Conservation (phyloP, 1,140 invertebrate species). For the Zaprionus lachaisei region DNA sequence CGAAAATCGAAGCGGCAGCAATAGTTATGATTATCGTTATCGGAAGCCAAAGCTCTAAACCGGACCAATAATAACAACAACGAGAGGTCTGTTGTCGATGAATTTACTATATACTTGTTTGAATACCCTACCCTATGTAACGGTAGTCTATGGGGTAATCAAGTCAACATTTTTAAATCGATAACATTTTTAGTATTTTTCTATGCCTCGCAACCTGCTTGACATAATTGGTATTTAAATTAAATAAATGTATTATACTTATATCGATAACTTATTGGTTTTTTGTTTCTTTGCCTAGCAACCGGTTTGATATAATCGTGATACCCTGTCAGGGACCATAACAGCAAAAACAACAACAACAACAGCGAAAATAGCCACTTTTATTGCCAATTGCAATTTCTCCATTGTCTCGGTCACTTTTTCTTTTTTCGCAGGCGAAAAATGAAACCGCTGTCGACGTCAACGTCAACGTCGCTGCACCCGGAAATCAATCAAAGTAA, state of each 20-base stretch:
- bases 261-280: background rate
- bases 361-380: slow-evolving; percentile 26
- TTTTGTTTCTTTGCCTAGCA: background rate
- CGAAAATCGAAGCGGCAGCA: slow-evolving; percentile 57
- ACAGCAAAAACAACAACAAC: slow-evolving; percentile 18
- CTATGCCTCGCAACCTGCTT: background rate
- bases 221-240: background rate
- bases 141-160: background rate
- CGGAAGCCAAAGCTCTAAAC: slow-evolving; percentile 36
- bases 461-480: slow-evolving; percentile 35
- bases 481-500: slow-evolving; percentile 75
- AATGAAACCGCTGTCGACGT: slow-evolving; percentile 43
- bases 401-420: slow-evolving; percentile 56
- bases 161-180: background rate
- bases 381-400: slow-evolving; percentile 50
- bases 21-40: slow-evolving; percentile 57
- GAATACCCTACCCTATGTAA: background rate
- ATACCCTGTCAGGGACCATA: slow-evolving; percentile 18
- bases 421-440: slow-evolving; percentile 57
- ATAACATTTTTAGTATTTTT: background rate
- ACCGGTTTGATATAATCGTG: slow-evolving; percentile 6
- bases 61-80: slow-evolving; percentile 36
- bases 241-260: background rate
- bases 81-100: background rate
- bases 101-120: background rate